Evolutionary conservation across 2,113 vertebrate genomes (phyloP).

Genomic region (Buteo buteo): DNA sequence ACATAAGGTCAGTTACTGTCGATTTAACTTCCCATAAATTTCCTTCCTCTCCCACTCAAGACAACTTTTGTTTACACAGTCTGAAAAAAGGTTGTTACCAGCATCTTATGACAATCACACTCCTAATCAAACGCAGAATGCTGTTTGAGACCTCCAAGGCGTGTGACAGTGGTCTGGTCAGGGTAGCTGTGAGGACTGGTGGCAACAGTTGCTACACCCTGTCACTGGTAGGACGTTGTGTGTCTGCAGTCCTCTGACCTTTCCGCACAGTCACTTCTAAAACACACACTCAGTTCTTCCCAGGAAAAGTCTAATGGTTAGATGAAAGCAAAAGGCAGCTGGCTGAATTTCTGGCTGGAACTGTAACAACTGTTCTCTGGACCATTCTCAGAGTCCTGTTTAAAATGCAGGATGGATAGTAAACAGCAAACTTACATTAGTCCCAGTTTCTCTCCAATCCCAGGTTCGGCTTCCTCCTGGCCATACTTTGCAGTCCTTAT

Average conservation of each 20-base stretch:
- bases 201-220: too few relatives aligned
- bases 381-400: neutral
- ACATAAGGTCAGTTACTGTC: neutral
- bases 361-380: neutral
- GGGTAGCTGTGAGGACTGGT: neutral
- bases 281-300: neutral
- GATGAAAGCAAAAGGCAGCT: neutral
- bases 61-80: neutral
- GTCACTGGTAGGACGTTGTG: accelerated
- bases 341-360: neutral
- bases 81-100: neutral
- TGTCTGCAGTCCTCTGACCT: neutral
- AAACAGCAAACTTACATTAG: conserved; percentile 77
- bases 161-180: neutral
- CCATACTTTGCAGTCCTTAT: conserved; percentile 99
- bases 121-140: neutral
- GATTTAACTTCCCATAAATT: neutral
- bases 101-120: neutral
- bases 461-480: conserved; percentile 91
- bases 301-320: neutral
- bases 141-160: neutral
- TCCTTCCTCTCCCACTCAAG: neutral
- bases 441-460: conserved; percentile 97
- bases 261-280: neutral
- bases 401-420: neutral